These are phyloP conservation scores for Nomada ruficornis DNA, from an alignment of 2,888 invertebrate species.

Conservation along the genomic window DNA sequence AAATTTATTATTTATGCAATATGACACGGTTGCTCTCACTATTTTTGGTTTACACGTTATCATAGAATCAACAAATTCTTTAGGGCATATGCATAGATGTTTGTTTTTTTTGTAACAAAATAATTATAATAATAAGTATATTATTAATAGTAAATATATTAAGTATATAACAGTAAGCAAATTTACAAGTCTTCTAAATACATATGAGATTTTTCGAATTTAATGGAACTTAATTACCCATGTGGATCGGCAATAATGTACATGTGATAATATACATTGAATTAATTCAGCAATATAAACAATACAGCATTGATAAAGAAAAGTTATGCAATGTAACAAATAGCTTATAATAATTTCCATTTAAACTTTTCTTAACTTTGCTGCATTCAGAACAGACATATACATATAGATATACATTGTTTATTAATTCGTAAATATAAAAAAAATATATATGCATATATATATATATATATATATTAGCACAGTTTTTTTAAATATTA, in stretches of 20 bases:
- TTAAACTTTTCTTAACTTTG: constrained; percentile 34
- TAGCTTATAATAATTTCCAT: constrained; percentile 39
- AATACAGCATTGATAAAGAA: constrained; percentile 47
- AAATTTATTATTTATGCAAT: constrained; percentile 50
- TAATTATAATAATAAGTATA: constrained; percentile 37
- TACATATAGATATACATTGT: constrained; percentile 72
- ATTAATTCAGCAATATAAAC: constrained; percentile 51
- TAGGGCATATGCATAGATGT: constrained; percentile 15
- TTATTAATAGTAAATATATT: constrained; percentile 54
- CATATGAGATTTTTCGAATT: constrained; percentile 27
- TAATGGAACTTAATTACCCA: constrained; percentile 33
- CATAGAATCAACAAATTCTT: constrained; percentile 17
- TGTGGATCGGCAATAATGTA: constrained; percentile 52
- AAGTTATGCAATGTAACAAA: constrained; percentile 41
- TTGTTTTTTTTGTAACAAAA: constrained; percentile 24
- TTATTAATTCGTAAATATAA: constrained; percentile 31
- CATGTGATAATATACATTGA: constrained; percentile 58
- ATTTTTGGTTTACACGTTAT: constrained; percentile 38
- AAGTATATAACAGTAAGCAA: constrained; percentile 41
- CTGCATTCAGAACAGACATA: constrained; percentile 47
- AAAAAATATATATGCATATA: constrained; percentile 5
- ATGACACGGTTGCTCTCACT: constrained; percentile 44
- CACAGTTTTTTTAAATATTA: background rate
- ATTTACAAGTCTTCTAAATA: constrained; percentile 45
- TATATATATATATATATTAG: constrained; percentile 16